Evolutionary conservation across 1,140 invertebrate genomes (phyloP), one percentile per base, ranked within the genome.

Genomic region (Drosophila hydei): DNA sequence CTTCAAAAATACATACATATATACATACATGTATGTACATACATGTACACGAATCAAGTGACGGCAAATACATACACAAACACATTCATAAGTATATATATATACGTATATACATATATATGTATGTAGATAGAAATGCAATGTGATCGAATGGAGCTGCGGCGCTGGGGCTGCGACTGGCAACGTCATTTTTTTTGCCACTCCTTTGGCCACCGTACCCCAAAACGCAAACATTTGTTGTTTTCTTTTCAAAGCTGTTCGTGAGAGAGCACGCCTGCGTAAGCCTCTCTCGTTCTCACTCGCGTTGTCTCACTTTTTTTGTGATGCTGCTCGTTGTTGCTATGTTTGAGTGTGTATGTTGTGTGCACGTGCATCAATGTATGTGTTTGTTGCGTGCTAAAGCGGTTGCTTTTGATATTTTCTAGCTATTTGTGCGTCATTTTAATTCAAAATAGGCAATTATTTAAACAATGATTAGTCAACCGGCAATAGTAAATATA

Each of bases 381-480:
- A 50, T 50, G 23, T 19, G 14, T 54, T 9, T 59, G 36, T 47
- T 47, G 54, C 42, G 14, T 40, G 21, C 16, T 16, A 8, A 16
- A 38, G 21, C 43, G 16, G 51, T 21, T 50, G 19, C n/a, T 67
- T 72, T 67, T 52, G 27, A 60, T 60, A 47, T 54, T 72, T 14
- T 48, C 27, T 52, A 67, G 61, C 62, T 55, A 72, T 83, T 78
- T 83, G 64, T 80, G 81, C 70, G 81, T 77, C 77, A 83, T 47
- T 77, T 77, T 69, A 48, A 65, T 60, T 77, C 45, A 58, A 84
- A 85, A 84, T 87, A 80, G 81, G 69, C 73, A 85, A 80, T 80
- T 85, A 71, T 87, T 87, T 80, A 77, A 80, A 77, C 80, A 77
- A 71, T 70, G 74, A 85, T 87, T 80, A 87, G 80, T 80, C 77